Conservation (phyloP, 2,113 vertebrate species). For the Phalacrocorax brasilianus region DNA sequence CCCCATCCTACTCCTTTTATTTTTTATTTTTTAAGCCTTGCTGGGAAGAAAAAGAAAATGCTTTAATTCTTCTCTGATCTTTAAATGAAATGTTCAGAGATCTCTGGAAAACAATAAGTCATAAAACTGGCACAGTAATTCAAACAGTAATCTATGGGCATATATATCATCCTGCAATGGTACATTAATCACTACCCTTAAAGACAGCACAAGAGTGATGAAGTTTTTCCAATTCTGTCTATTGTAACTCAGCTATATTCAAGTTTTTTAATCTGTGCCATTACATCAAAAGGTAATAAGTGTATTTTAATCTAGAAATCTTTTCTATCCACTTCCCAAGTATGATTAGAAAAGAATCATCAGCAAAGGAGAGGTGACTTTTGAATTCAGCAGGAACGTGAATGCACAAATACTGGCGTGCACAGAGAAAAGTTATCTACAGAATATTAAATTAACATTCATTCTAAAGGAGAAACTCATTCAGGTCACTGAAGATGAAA, state of each 20-base stretch:
- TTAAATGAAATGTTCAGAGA: constrained; percentile 74
- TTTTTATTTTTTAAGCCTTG: constrained; percentile 3
- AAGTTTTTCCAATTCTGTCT: constrained; percentile 77
- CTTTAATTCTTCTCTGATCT: constrained; percentile 79
- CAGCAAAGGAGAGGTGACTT: not conserved
- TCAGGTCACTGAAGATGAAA: not conserved
- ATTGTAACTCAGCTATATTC: constrained; percentile 75
- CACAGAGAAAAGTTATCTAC: not conserved
- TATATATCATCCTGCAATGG: constrained; percentile 81
- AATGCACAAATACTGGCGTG: not conserved
- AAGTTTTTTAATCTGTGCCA: constrained; percentile 66
- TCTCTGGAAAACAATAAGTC: constrained; percentile 83
- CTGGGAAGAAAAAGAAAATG: constrained; percentile 58
- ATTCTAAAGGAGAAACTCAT: not conserved
- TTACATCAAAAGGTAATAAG: constrained; percentile 69
- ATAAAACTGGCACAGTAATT: constrained; percentile 79
- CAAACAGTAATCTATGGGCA: constrained; percentile 79
- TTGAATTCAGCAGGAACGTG: not conserved
- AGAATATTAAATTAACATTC: not conserved
- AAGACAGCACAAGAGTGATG: constrained; percentile 73
- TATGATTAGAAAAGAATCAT: not conserved
- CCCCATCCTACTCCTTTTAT: not conserved
- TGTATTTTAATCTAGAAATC: constrained; percentile 64
- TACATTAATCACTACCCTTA: constrained; percentile 85
- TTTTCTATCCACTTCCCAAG: constrained; percentile 21